phyloP scores from a whole-genome alignment of 2,888 invertebrate genomes.

The Drosophila peninsularis region DNA sequence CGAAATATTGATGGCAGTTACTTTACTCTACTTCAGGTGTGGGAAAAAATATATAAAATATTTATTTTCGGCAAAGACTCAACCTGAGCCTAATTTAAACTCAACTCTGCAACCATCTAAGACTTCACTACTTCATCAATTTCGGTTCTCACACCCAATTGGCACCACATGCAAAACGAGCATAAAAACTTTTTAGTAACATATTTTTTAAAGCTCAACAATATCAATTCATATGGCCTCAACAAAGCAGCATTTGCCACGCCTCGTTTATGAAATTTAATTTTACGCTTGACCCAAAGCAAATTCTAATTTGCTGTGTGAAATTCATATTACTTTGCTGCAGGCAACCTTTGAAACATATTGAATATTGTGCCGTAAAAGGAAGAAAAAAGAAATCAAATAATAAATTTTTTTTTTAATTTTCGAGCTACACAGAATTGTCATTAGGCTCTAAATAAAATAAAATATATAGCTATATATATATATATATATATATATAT shows the following conservation, averaged over 20 bases:
- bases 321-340: constrained; percentile 27
- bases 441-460: constrained; percentile 22
- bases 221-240: neutral
- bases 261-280: constrained; percentile 5
- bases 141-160: neutral
- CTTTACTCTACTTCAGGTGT: too few relatives aligned
- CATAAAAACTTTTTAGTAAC: neutral
- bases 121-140: neutral
- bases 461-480: neutral
- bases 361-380: constrained; percentile 9
- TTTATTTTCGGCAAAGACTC: too few relatives aligned
- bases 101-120: neutral
- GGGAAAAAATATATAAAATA: too few relatives aligned
- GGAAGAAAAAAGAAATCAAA: neutral
- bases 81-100: neutral
- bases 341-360: neutral
- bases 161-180: neutral
- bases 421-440: constrained; percentile 6
- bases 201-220: constrained; percentile 4
- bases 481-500: neutral
- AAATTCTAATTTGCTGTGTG: constrained; percentile 28
- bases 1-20: neutral
- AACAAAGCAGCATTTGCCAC: neutral
- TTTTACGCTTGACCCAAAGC: constrained; percentile 20
- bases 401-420: neutral